Evolutionary conservation across 92 coral and sea anemone genomes (phyloP), one percentile per base, ranked within the genome.

Genomic region (Virgularia gustaviana): DNA sequence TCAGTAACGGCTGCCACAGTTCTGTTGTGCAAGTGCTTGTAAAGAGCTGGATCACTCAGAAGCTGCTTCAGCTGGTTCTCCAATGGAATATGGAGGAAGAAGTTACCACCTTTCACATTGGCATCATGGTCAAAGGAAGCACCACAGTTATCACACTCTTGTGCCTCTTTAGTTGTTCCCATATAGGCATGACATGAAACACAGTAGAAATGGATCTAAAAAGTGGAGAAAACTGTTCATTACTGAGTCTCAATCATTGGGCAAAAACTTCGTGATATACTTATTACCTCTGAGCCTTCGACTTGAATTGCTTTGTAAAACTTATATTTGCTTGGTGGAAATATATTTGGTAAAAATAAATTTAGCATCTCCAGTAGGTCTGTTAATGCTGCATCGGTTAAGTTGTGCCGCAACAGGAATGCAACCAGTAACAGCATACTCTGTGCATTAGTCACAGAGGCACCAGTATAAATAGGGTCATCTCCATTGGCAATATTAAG

Each of bases 161-260:
- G 22, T 1, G 12, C 16, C 19, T 41, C 72, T 37, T 65, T 24
- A 32, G 55, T 65, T 39, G 72, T 65, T 20, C 72, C 72, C 72
- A 65, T 42, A 25, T 65, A 38, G 10, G 72, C 24, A 16, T 41
- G 44, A 16, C 72, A 65, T 44, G 55, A 65, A 11, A 23, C 10
- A 65, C 72, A 65, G 44, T 65, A 65, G 16, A 65, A 65, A 65
- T 65, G 72, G 6, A 65, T 27, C 72, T 65, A 36, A 39, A 62
- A 30, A 36, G n/a, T n/a, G n/a, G n/a, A n/a, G n/a, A n/a, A n/a
- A n/a, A n/a, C n/a, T n/a, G n/a, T n/a, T n/a, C n/a, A n/a, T n/a
- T n/a, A n/a, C n/a, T n/a, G n/a, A n/a, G n/a, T n/a, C n/a, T n/a
- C n/a, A n/a, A n/a, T n/a, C n/a, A n/a, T n/a, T n/a, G n/a, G n/a